Conservation (phyloP, 2,113 vertebrate species). For the Macquaria ambigua region DNA sequence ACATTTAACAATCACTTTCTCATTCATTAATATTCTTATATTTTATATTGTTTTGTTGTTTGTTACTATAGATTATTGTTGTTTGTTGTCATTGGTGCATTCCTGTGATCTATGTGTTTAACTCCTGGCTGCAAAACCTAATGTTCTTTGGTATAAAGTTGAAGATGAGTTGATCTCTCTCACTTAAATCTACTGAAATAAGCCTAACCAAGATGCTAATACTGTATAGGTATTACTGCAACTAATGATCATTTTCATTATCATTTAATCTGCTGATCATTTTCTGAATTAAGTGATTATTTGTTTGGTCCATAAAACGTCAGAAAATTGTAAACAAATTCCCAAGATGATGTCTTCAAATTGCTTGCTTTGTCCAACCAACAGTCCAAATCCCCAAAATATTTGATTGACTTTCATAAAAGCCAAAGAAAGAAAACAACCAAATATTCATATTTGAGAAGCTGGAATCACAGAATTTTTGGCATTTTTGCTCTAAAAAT, state of each 20-base stretch:
- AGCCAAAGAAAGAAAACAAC: too few species aligned
- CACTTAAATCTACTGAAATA: neutral
- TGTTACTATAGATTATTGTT: neutral
- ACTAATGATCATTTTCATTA: neutral
- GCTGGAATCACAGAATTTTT: too few species aligned
- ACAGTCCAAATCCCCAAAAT: neutral
- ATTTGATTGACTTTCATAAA: too few species aligned
- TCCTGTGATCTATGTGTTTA: neutral
- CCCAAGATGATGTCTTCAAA: neutral
- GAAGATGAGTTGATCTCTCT: neutral
- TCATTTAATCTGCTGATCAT: neutral
- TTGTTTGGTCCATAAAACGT: neutral
- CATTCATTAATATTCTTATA: neutral
- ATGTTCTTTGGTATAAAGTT: neutral
- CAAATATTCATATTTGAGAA: slow-evolving; percentile 2
- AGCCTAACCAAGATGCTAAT: neutral
- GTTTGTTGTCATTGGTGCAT: neutral
- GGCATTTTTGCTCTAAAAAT: neutral
- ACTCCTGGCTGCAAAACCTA: neutral
- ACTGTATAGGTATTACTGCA: neutral
- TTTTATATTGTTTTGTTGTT: neutral
- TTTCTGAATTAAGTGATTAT: neutral
- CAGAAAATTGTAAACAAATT: neutral
- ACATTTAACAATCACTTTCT: neutral
- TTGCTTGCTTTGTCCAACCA: neutral